Conservation (phyloP, 2,797 vertebrate species). For the Sebastes flavidus region DNA sequence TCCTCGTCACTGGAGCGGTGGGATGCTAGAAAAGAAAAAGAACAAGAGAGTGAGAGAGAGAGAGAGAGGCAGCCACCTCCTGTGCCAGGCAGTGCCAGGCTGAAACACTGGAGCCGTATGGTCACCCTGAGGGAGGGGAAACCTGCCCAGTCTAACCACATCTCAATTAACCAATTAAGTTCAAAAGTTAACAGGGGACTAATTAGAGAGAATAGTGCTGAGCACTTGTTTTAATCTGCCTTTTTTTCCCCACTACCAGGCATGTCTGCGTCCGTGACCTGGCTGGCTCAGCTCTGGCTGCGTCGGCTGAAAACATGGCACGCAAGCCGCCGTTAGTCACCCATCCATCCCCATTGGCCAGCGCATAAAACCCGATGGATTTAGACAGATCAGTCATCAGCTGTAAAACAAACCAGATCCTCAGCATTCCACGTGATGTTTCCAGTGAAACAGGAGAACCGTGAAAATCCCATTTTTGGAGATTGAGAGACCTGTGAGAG, state of each 20-base stretch:
- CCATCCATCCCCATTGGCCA: constrained; percentile 56
- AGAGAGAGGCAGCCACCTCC: constrained; percentile 63
- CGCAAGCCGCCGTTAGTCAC: constrained; percentile 74
- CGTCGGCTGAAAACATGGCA: constrained; percentile 67
- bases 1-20: constrained; percentile 61
- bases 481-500: constrained; percentile 55
- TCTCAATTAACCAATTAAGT: constrained; percentile 81
- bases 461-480: constrained; percentile 62
- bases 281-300: constrained; percentile 56
- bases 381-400: constrained; percentile 76
- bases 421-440: constrained; percentile 65
- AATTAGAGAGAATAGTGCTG: constrained; percentile 74
- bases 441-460: constrained; percentile 68
- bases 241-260: constrained; percentile 46
- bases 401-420: constrained; percentile 79
- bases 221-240: constrained; percentile 62
- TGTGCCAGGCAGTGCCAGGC: constrained; percentile 69
- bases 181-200: constrained; percentile 79
- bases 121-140: constrained; percentile 72
- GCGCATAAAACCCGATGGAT: constrained; percentile 73
- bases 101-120: constrained; percentile 73
- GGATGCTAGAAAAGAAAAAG: constrained; percentile 59
- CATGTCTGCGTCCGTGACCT: constrained; percentile 61
- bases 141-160: constrained; percentile 76
- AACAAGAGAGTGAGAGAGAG: constrained; percentile 20